Percentiles rank a stretch among this genome's conserved stretches.
These are phyloP conservation scores for Epicampocera succincta DNA, from an alignment of 2,888 invertebrate species.

Conservation along the genomic window DNA sequence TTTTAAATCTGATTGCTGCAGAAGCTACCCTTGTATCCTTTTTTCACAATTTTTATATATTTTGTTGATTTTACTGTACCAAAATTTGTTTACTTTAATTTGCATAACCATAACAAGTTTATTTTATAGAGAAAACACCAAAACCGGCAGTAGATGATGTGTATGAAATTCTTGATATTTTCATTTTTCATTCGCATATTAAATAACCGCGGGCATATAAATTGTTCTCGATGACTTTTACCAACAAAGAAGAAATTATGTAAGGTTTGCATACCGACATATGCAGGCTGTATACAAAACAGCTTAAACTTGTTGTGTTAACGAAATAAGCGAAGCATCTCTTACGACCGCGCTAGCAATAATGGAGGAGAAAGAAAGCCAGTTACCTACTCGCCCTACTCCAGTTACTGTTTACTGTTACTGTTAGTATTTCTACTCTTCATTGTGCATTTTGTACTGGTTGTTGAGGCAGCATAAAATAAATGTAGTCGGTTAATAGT, in stretches of 20 bases:
- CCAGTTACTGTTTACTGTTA: constrained; percentile 55
- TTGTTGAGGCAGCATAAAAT: constrained; percentile 35
- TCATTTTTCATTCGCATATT: constrained; percentile 59
- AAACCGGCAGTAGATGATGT: constrained; percentile 42
- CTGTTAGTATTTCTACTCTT: constrained; percentile 60
- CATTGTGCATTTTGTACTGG: constrained; percentile 34
- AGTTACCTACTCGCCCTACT: constrained; percentile 49
- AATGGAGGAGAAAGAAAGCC: background rate
- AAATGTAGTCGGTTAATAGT: constrained; percentile 40
- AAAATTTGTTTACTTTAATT: constrained; percentile 19
- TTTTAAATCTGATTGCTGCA: background rate
- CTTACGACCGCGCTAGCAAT: constrained; percentile 1
- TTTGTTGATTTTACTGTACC: background rate
- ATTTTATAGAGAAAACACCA: background rate
- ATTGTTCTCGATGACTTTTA: constrained; percentile 73
- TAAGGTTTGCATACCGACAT: constrained; percentile 47
- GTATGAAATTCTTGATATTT: constrained; percentile 60
- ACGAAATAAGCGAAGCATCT: constrained; percentile 1
- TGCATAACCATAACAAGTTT: constrained; percentile 28
- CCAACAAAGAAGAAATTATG: constrained; percentile 65
- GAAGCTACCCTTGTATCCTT: constrained; percentile 4
- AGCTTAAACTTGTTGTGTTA: constrained; percentile 9
- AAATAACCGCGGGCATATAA: constrained; percentile 78
- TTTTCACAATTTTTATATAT: background rate
- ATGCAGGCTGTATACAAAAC: constrained; percentile 20